Evolutionary conservation across 2,113 vertebrate species (phyloP), one percentile per base, ranked within the genome.

Genomic region (Puntigrus tetrazona): DNA sequence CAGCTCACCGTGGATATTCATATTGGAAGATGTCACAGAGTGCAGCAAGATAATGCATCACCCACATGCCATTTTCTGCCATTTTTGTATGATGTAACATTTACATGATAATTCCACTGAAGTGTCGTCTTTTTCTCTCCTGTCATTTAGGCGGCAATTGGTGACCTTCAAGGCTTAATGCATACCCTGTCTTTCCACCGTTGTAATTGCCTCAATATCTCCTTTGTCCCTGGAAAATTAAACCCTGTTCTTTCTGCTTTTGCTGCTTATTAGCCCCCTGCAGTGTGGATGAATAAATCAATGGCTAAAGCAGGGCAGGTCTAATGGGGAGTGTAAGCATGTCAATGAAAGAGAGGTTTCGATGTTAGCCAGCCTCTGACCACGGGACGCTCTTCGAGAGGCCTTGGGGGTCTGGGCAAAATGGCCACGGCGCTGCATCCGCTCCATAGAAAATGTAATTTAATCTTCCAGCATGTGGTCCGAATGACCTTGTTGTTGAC

Each of bases 251-350:
- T 73, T 50, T 52, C 45, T 81, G 81, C 83, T 84, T 87, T 78
- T 85, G 55, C 74, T 75, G 85, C 85, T 83, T 85, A 87, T 88
- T 88, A 87, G 63, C 72, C 79, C 81, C 87, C 83, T 85, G 87
- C 83, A 87, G 85, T 50, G 47, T 31, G 83, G 84, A 80, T 87
- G 75, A 88, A 88, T 88, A 88, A 88, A 88, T 87, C 87, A 83
- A 88, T 87, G 81, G 38, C 57, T 36, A 50, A 83, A 88, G 80
- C 83, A 83, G 31, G 74, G 45, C 81, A 74, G 69, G 67, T 73
- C 57, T 83, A 84, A 87, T 81, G 76, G 84, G 84, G n/a, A 87
- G 85, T 34, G 74, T 59, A 80, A 75, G 85, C 85, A 77, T 83
- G 74, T 79, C 75, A 25, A 72, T 55, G 61, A 61, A 78, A 69